Evolutionary conservation across 2,888 invertebrate species (phyloP).

Genomic region (Teleogryllus oceanicus): DNA sequence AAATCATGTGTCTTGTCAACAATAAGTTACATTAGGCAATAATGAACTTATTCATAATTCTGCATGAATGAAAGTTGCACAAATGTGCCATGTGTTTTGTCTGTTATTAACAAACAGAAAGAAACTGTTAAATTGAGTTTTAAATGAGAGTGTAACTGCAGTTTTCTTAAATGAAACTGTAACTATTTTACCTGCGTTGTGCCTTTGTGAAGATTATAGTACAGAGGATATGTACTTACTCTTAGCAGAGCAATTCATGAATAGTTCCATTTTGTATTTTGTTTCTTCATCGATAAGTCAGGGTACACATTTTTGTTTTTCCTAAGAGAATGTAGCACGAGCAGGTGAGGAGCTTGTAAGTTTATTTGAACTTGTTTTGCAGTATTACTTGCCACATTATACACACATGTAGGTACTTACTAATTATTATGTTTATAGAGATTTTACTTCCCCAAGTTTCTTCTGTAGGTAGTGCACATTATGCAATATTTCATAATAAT

Average conservation of each 20-base stretch:
- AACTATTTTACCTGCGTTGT: neutral
- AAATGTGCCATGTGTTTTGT: neutral
- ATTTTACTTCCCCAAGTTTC: neutral
- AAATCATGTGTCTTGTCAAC: too few relatives aligned
- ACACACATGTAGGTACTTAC: neutral
- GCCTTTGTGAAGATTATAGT: slow-evolving; percentile 6
- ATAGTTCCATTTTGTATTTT: neutral
- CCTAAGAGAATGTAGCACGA: neutral
- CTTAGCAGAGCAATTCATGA: neutral
- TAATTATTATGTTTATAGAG: neutral
- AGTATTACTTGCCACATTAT: neutral
- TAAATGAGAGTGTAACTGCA: neutral
- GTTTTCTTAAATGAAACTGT: neutral
- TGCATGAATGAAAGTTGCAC: too few relatives aligned
- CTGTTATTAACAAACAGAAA: neutral
- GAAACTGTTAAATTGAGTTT: neutral
- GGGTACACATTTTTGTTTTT: neutral
- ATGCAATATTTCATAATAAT: neutral
- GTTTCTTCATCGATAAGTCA: neutral
- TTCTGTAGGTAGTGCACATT: neutral
- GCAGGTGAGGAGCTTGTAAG: neutral
- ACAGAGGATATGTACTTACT: neutral
- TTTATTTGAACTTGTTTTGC: slow-evolving; percentile 1
- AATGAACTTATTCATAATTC: neutral
- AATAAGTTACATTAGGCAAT: too few relatives aligned